Base-by-base conservation (phyloP, 37 sponge, comb jelly and placozoan genomes). In the Diacarnus erythraeanus region DNA sequence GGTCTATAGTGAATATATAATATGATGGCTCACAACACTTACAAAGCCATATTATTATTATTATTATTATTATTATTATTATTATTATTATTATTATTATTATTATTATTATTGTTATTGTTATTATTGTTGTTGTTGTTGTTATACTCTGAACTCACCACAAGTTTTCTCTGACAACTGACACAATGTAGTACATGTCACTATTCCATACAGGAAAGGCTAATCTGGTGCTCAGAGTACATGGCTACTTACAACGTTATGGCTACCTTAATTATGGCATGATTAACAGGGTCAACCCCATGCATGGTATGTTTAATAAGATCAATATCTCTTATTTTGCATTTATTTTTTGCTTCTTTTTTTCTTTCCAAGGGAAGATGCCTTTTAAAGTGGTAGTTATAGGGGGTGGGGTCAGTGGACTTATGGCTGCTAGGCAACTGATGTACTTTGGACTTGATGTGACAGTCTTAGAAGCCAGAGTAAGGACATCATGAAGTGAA, bases 211-310 rank as follows among this genome's bases (percentile, higher is more conserved):
- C 68, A 95, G 96, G 90, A 0, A 88, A 95, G 65, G 57, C 84
- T 1, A 84, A 79, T 25, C 76, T 97, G 40, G 79, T 97, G 36
- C 57, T 89, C 80, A 74, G 93, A 5, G 72, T 94, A 17, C 93
- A 90, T 71, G 91, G 89, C 47, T 98, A 96, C 74, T 86, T 98
- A 33, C 93, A 84, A 47, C 83, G 99, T 29, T 93, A 92, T 80
- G 97, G 97, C 15, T 90, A 81, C 83, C 91, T 98, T 76, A 98
- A 98, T 75, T 96, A 88, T 84, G 99, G 99, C 1, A 71, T 98
- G 25, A 91, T 94, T 69, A 69, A 72, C 1, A 41, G 87, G 21
- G 74, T 80, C 38, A 92, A 89, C 69, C 89, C 87, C 38, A 78
- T 90, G 58, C 80, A 84, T 33, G 91, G 93, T 92, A 64, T 17